A percentile compares a stretch with the other conserved stretches of the same genome.
Conservation (phyloP, 2,797 vertebrate species). For the Steatocranus sp. region DNA sequence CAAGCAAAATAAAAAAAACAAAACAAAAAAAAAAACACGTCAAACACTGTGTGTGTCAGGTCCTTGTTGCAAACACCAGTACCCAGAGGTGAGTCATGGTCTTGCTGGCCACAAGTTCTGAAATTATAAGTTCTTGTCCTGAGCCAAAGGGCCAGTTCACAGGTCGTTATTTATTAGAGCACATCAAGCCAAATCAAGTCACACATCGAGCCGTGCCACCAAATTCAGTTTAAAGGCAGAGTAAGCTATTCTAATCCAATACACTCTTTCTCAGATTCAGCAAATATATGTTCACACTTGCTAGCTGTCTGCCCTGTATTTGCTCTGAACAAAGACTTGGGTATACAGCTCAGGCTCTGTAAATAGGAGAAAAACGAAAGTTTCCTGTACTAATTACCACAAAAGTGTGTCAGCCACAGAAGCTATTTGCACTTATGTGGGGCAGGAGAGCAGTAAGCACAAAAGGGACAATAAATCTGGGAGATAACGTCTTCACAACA, state of each 20-base stretch:
- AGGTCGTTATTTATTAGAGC: background rate
- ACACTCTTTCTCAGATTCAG: background rate
- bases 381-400: background rate
- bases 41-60: background rate
- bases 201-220: background rate
- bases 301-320: background rate
- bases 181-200: conserved; percentile 27
- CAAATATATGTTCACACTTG: background rate
- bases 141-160: background rate
- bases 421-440: background rate
- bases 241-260: background rate
- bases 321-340: background rate
- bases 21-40: background rate
- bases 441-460: background rate
- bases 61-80: background rate
- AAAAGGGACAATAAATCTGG: background rate
- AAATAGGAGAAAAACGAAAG: background rate
- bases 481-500: background rate
- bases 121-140: background rate
- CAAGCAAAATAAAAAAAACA: background rate
- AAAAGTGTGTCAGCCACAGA: background rate
- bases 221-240: background rate
- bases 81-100: background rate
- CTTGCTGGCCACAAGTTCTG: conserved; percentile 12
- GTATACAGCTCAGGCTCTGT: background rate